Percentiles rank a stretch among this genome's conserved stretches.
Conservation (phyloP, 2,113 vertebrate species). For the Sceloporus undulatus region DNA sequence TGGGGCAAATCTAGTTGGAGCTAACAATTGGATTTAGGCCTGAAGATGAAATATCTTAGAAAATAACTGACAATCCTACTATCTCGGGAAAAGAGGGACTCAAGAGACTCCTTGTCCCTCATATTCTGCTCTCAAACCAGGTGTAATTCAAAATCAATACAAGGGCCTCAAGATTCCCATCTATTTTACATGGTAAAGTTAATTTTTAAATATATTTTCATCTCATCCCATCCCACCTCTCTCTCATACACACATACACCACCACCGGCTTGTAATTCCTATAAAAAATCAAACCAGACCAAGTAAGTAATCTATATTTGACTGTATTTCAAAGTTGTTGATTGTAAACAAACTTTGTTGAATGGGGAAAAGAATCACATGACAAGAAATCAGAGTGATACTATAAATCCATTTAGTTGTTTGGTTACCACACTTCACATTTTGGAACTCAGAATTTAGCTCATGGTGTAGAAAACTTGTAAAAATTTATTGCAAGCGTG, state of each 20-base stretch:
- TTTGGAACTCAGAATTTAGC: constrained; percentile 69
- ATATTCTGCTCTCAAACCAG: no score
- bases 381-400: constrained; percentile 71
- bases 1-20: no score
- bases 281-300: constrained; percentile 38
- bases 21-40: no score
- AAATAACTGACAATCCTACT: no score
- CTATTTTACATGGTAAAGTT: no score
- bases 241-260: neutral
- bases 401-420: constrained; percentile 69
- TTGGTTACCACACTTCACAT: constrained; percentile 68
- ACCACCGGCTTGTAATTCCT: neutral
- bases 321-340: constrained; percentile 75
- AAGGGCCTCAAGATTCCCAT: no score
- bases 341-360: constrained; percentile 71
- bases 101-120: no score
- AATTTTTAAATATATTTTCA: no score
- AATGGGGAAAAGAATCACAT: constrained; percentile 71
- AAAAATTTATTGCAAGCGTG: constrained; percentile 75
- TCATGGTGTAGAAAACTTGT: constrained; percentile 69
- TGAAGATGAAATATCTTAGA: no score
- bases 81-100: no score
- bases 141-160: no score
- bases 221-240: neutral
- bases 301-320: constrained; percentile 45